phyloP scores from a whole-genome alignment of 2,113 vertebrate genomes.

The Vidua macroura region DNA sequence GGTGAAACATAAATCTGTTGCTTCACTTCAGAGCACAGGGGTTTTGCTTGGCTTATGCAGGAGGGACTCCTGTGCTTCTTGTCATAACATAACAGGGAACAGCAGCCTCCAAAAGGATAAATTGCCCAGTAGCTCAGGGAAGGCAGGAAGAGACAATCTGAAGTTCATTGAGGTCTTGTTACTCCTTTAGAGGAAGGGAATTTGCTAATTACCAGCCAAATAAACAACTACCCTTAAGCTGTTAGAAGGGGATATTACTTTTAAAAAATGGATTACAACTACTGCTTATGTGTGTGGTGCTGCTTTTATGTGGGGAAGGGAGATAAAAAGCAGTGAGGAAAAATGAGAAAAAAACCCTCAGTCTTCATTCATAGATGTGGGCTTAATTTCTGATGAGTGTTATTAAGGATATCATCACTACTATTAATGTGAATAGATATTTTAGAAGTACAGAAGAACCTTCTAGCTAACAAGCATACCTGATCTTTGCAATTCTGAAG shows the following conservation, averaged over 20 bases:
- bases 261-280: neutral
- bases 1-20: neutral
- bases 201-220: neutral
- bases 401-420: neutral
- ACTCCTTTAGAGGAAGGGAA: neutral
- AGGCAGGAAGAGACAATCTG: neutral
- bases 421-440: neutral
- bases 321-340: neutral
- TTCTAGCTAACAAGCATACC: neutral
- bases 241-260: neutral
- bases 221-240: neutral
- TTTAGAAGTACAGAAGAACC: neutral
- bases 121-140: neutral
- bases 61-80: neutral
- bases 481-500: neutral
- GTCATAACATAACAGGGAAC: neutral
- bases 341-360: neutral
- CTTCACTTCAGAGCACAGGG: neutral
- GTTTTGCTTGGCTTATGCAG: neutral
- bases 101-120: neutral
- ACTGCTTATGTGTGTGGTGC: neutral
- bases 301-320: neutral
- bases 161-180: neutral
- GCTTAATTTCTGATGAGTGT: neutral
- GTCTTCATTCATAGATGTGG: fast-evolving